Percentiles rank a stretch among this genome's conserved stretches.
Conservation (phyloP, 2,797 vertebrate species). For the Fratercula arctica region DNA sequence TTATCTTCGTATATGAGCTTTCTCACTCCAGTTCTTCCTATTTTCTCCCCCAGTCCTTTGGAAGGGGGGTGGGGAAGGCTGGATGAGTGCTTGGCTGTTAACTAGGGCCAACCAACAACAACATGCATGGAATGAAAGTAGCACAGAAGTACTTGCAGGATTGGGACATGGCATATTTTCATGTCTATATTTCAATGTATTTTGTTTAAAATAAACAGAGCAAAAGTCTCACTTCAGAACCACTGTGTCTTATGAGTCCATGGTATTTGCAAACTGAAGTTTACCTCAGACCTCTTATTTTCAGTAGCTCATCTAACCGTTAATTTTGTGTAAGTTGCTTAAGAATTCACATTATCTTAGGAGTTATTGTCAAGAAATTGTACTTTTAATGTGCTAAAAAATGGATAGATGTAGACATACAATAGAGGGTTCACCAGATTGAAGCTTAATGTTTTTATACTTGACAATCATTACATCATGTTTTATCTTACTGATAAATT, state of each 20-base stretch:
- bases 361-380: background rate
- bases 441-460: background rate
- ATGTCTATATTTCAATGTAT: background rate
- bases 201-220: conserved; percentile 7
- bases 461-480: background rate
- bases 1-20: background rate
- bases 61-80: background rate
- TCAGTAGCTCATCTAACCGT: background rate
- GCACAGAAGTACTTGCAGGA: background rate
- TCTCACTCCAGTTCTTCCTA: background rate
- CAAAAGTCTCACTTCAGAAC: background rate
- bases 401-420: background rate
- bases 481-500: background rate
- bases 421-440: background rate
- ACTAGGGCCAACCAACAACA: background rate
- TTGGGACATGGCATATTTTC: background rate
- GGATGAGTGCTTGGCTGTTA: background rate
- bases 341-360: background rate
- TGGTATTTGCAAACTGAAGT: background rate
- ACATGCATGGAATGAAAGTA: background rate
- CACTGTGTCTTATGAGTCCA: background rate
- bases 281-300: background rate
- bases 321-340: background rate
- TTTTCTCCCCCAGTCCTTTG: background rate
- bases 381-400: background rate